Base-by-base conservation (phyloP, 2,888 invertebrate genomes). In the Melolontha melolontha region DNA sequence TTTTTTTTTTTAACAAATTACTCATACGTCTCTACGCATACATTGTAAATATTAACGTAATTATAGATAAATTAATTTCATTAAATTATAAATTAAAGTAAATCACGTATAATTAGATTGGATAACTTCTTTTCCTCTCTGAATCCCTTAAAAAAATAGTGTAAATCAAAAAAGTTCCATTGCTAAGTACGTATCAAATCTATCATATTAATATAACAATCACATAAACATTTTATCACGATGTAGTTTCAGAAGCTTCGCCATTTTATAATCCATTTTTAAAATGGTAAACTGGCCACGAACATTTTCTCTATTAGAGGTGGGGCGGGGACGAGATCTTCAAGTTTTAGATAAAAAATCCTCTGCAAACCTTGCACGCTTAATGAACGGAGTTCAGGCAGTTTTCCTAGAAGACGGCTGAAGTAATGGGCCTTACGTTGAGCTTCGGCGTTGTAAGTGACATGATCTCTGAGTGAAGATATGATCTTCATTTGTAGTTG, bases 401-500 rank as follows among this genome's bases (percentile, higher is more conserved):
- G 87, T 83, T 96, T 96, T 62, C 95, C 95, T 72, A 97, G 87
- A 70, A 97, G 90, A 68, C 95, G 90, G 77, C 97, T 96, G 87
- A 97, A 95, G 85, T 96, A 97, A 79, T 97, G 95, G 17, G 95
- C 92, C 79, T 96, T 96, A 77, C 93, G 89, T 80, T 94, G 94
- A 29, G 93, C 94, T 78, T 94, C 93, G 27, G 92, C 91, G 82
- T 94, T 93, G 83, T 94, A 94, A 16, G 96, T 97, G 80, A 97
- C 96, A 85, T 98, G 98, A 79, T 98, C 98, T 50, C 97, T 91
- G 68, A 98, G 87, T 69, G 97, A 96, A 71, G 95, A 94, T 77
- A 98, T 96, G 78, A 98, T 94, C 84, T 96, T 97, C 93, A 95
- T 96, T 83, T 98, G 97, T 14, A 98, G 87, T 78, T 94, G 95